Evolutionary conservation across 2,888 invertebrate species (phyloP), one percentile per base, ranked within the genome.

Genomic region (Oligia latruncula): DNA sequence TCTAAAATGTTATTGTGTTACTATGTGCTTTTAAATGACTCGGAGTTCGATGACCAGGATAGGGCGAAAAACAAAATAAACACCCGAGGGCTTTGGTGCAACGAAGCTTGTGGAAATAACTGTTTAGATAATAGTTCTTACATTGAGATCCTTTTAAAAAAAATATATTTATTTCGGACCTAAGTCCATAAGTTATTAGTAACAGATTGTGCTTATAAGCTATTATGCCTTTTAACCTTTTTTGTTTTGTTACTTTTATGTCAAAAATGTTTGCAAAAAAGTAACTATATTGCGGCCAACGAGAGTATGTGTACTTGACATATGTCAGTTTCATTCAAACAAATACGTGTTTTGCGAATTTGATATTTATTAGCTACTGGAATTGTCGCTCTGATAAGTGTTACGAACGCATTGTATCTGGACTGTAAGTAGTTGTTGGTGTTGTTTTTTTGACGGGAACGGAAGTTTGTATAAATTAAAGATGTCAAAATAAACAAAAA

Each of bases 1-100:
- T 84, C 62, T 65, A 43, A 76, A 74, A 81, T 82, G 68, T 68
- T 86, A 78, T 81, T 83, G 74, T 74, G 67, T 72, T 71, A 74
- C 76, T 71, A 62, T 83, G 75, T 64, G 40, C 9, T 66, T 66
- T 15, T 64, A 13, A 68, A 52, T 67, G 6, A 52, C 52, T 58
- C 20, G 5, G 13, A 52, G n/a, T 55, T 58, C 8, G 46, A 67
- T 62, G 35, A 64, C 49, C 23, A 49, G 3, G 15, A 29, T 23
- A 40, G 5, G 20, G 23, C 29, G 15, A 17, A 20, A 11, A 43
- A 35, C 43, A 64, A 74, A 52, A 11, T 52, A 23, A 49, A 5
- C 3, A 49, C 9, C 4, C 5, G 4, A 15, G 60, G n/a, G 43
- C 17, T 43, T 43, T 9, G n/a, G 15, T 4, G 15, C 15, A 8